A percentile compares a stretch with the other conserved stretches of the same genome.
These are phyloP conservation scores for Scomber colias DNA, from an alignment of 2,113 vertebrate species.

Conservation along the genomic window DNA sequence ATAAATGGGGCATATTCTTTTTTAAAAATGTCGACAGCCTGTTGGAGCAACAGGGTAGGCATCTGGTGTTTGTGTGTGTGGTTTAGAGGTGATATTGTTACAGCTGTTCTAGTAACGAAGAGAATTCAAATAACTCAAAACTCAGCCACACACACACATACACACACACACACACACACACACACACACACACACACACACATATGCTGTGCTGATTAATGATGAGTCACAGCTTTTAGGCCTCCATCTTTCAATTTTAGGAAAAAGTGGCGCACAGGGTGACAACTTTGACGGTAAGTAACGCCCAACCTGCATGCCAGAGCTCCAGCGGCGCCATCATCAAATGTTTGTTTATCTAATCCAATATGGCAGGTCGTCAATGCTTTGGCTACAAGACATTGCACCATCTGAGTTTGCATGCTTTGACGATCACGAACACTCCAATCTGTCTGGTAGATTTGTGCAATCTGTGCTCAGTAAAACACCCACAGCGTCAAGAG, in stretches of 20 bases:
- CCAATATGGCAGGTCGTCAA: constrained; percentile 7
- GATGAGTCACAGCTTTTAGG: constrained; percentile 36
- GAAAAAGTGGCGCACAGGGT: neutral
- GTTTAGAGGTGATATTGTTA: constrained; percentile 63
- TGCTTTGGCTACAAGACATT: constrained; percentile 33
- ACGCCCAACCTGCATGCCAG: constrained; percentile 15
- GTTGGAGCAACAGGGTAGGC: constrained; percentile 46
- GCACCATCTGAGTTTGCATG: constrained; percentile 38
- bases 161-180: constrained; percentile 2
- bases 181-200: constrained; percentile 13
- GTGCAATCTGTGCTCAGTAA: constrained; percentile 55
- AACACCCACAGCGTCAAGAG: constrained; percentile 25
- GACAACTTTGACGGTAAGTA: constrained; percentile 38
- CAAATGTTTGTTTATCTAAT: constrained; percentile 28
- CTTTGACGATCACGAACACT: constrained; percentile 6
- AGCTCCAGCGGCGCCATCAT: neutral
- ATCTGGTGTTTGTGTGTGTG: constrained; percentile 51
- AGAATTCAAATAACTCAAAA: constrained; percentile 52
- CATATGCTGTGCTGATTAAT: neutral
- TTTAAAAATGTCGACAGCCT: constrained; percentile 38
- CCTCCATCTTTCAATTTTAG: constrained; percentile 11
- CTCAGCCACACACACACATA: neutral
- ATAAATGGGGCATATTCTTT: constrained; percentile 27
- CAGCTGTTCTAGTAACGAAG: constrained; percentile 57
- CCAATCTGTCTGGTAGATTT: constrained; percentile 40